phyloP scores from a whole-genome alignment of 2,113 vertebrate genomes.

The Passer montanus region DNA sequence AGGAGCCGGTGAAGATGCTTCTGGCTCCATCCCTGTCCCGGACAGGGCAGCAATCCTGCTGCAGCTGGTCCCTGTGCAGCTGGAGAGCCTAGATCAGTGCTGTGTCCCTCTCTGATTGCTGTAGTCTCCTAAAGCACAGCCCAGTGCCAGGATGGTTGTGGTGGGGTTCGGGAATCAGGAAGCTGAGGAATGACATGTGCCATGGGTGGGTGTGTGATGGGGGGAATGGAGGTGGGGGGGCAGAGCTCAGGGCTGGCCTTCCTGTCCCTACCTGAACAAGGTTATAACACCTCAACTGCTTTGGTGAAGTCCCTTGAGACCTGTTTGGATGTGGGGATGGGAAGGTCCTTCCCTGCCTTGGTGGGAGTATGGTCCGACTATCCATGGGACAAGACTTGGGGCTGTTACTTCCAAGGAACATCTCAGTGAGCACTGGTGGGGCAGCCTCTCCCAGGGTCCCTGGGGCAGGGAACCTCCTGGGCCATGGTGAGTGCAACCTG shows the following conservation, averaged over 20 bases:
- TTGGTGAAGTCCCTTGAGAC: neutral
- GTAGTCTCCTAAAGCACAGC: neutral
- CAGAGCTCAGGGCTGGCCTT: neutral
- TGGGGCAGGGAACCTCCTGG: neutral
- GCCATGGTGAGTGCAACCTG: neutral
- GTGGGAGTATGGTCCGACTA: rapidly evolving
- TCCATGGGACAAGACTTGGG: neutral
- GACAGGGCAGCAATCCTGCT: rapidly evolving
- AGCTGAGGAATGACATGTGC: neutral
- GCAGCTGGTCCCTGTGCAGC: neutral
- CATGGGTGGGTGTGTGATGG: rapidly evolving
- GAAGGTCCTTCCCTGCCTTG: neutral
- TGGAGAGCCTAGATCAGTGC: neutral
- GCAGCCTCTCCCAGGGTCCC: rapidly evolving
- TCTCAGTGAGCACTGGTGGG: neutral
- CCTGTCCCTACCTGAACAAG: neutral
- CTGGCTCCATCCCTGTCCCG: neutral
- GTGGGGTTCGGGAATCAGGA: neutral
- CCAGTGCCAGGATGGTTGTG: neutral
- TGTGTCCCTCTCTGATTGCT: neutral
- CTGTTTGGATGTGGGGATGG: neutral
- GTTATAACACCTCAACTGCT: neutral
- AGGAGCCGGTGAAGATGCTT: neutral
- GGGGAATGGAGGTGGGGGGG: neutral
- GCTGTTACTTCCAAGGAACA: neutral